Conservation (phyloP, 2,888 invertebrate species). For the Macrophya alboannulata region DNA sequence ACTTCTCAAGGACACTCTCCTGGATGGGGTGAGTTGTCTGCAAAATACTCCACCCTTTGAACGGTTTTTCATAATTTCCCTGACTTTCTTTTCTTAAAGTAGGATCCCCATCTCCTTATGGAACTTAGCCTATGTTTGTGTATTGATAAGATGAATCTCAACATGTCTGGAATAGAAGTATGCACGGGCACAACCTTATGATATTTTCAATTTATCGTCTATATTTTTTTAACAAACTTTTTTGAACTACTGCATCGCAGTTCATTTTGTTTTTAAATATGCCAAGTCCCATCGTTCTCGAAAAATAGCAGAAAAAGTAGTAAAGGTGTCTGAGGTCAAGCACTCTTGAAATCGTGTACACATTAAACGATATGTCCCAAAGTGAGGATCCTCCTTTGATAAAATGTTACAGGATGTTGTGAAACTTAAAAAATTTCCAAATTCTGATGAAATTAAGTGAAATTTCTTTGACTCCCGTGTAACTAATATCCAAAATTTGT, state of each 20-base stretch:
- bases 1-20: constrained; percentile 90
- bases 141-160: too few species aligned
- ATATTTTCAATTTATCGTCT: too few species aligned
- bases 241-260: too few species aligned
- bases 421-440: not conserved
- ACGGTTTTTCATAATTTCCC: not conserved
- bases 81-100: not conserved
- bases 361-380: too few species aligned
- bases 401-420: not conserved
- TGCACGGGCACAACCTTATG: too few species aligned
- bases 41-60: not conserved
- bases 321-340: not conserved
- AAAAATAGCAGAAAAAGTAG: too few species aligned
- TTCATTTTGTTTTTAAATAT: too few species aligned
- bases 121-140: too few species aligned
- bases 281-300: too few species aligned
- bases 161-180: too few species aligned
- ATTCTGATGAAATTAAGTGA: not conserved
- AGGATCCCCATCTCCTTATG: not conserved
- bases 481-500: not conserved
- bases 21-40: constrained; percentile 92
- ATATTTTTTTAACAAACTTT: too few species aligned
- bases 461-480: not conserved
- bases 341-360: not conserved
- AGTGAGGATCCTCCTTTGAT: too few species aligned